A percentile compares a stretch with the other conserved stretches of the same genome.
Evolutionary conservation across 1,140 invertebrate species (phyloP).

Genomic region (Bombus superbus): DNA sequence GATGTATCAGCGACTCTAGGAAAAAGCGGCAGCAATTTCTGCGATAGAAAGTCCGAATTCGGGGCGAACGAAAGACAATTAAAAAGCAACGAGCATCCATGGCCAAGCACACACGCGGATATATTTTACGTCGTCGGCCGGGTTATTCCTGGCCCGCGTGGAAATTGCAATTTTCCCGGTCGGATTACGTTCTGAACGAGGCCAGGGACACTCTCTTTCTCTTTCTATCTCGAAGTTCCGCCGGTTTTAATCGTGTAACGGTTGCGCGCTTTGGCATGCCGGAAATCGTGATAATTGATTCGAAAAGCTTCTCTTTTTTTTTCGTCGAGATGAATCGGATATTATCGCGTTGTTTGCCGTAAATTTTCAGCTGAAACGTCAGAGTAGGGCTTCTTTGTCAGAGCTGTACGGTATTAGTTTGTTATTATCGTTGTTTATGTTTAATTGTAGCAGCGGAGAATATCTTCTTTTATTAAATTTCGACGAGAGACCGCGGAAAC

Average conservation of each 20-base stretch:
- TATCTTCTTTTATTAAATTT: too few relatives aligned
- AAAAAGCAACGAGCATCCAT: conserved; percentile 58
- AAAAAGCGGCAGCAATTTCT: conserved; percentile 20
- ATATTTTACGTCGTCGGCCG: conserved; percentile 56
- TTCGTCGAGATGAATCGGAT: conserved; percentile 11
- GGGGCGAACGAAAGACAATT: conserved; percentile 54
- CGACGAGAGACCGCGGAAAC: too few relatives aligned
- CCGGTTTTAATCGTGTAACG: conserved; percentile 53
- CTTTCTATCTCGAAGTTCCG: conserved; percentile 6
- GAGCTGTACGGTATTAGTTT: background rate
- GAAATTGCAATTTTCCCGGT: conserved; percentile 63
- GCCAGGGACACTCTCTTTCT: background rate
- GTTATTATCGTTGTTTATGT: too few relatives aligned
- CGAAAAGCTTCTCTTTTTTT: background rate
- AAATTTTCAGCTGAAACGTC: background rate
- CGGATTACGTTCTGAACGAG: conserved; percentile 51
- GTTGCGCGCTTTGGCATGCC: background rate
- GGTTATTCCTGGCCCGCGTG: conserved; percentile 30
- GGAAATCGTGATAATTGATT: conserved; percentile 51
- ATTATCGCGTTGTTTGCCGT: background rate
- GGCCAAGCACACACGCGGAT: conserved; percentile 18
- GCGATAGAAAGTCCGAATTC: conserved; percentile 27
- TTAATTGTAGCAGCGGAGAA: too few relatives aligned
- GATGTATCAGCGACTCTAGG: background rate
- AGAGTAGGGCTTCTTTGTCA: background rate